Percentiles rank a stretch among this genome's conserved stretches.
Conservation (phyloP, 2,888 invertebrate genomes). For the Chromoteleia sp. region DNA sequence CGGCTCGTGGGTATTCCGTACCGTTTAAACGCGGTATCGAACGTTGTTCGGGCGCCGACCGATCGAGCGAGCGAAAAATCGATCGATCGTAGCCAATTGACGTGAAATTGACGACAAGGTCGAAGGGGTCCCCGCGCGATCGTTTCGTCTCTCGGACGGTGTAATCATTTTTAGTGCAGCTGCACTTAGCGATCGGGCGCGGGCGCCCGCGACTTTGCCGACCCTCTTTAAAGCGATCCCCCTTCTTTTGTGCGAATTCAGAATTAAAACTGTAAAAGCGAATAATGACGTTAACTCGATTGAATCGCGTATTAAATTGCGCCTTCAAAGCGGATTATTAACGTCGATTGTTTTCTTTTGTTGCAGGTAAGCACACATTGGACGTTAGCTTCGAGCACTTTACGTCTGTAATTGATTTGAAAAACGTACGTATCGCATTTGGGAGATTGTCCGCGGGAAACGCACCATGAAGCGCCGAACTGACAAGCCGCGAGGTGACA, state of each 20-base stretch:
- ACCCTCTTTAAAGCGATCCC: constrained; percentile 39
- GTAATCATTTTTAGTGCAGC: constrained; percentile 32
- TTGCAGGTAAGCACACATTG: constrained; percentile 63
- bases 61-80: not conserved
- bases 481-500: constrained; percentile 19
- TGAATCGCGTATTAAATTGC: constrained; percentile 41
- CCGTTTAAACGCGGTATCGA: not conserved
- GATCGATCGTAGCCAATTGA: not conserved
- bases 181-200: constrained; percentile 26
- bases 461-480: constrained; percentile 5
- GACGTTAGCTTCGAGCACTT: constrained; percentile 31
- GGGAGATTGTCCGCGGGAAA: constrained; percentile 24
- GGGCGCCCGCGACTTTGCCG: constrained; percentile 30
- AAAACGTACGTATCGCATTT: constrained; percentile 36
- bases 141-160: not conserved
- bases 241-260: constrained; percentile 40
- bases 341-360: constrained; percentile 61
- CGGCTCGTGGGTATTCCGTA: not conserved
- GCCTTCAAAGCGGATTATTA: constrained; percentile 48
- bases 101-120: too few species aligned
- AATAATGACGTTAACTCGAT: constrained; percentile 39
- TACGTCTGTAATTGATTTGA: constrained; percentile 49
- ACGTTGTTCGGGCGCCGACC: too few species aligned
- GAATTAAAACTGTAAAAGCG: constrained; percentile 51
- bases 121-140: constrained; percentile 7